These are phyloP conservation scores for Chaetogeoica ovagalla DNA, from an alignment of 2,888 invertebrate species.

Conservation along the genomic window DNA sequence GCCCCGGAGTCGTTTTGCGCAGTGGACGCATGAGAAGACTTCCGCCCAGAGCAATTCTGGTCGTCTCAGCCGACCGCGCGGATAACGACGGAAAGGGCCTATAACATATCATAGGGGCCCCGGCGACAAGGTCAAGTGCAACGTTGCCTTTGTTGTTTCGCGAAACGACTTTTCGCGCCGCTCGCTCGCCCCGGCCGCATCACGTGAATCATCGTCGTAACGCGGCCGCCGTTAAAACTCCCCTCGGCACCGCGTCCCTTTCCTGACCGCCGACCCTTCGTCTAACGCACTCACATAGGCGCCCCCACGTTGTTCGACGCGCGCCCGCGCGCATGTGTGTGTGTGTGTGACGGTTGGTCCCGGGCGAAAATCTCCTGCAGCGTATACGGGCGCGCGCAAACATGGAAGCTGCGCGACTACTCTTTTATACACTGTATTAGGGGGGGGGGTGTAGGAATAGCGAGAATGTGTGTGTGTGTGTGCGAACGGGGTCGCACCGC, in stretches of 20 bases:
- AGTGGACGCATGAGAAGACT: not conserved
- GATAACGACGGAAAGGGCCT: not conserved
- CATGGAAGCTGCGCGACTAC: conserved; percentile 19
- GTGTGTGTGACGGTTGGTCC: conserved; percentile 30
- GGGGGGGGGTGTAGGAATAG: too few species aligned
- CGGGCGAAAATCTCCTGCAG: conserved; percentile 1
- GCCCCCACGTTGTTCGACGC: not conserved
- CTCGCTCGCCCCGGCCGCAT: not conserved
- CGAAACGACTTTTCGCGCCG: not conserved
- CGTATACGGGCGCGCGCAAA: conserved; percentile 9
- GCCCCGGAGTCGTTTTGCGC: too few species aligned
- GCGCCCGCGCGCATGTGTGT: not conserved
- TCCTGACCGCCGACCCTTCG: not conserved
- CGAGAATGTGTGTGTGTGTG: too few species aligned
- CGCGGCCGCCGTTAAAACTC: conserved; percentile 39
- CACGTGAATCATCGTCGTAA: conserved; percentile 49
- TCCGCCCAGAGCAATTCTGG: not conserved
- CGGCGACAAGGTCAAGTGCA: conserved; percentile 47
- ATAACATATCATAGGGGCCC: not conserved
- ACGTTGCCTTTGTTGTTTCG: conserved; percentile 47
- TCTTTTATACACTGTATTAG: too few species aligned
- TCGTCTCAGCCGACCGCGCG: not conserved
- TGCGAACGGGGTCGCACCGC: too few species aligned
- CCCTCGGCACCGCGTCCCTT: not conserved
- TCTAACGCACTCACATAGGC: not conserved